A percentile compares a stretch with the other conserved stretches of the same genome.
Conservation (phyloP, 2,113 vertebrate genomes). For the Pluvialis apricaria region DNA sequence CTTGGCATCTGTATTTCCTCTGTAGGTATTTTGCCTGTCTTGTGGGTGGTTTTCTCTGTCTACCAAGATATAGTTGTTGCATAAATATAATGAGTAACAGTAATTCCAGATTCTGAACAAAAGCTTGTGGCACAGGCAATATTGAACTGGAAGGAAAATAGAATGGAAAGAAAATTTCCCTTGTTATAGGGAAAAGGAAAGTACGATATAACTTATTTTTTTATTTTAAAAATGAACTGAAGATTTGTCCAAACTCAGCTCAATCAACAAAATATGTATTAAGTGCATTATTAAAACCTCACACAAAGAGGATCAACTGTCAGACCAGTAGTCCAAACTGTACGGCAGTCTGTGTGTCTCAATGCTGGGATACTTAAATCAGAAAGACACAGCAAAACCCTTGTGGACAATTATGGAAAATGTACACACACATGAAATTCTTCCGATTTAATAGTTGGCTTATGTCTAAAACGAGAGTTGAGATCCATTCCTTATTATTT, state of each 20-base stretch:
- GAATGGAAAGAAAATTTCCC: neutral
- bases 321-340: neutral
- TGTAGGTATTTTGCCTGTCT: neutral
- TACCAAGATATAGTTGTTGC: neutral
- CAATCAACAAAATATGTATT: neutral
- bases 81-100: neutral
- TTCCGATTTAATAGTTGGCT: neutral
- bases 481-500: neutral
- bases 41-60: neutral
- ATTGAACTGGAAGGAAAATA: neutral
- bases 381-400: neutral
- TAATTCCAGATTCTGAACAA: neutral
- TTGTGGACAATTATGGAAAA: neutral
- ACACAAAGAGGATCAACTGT: neutral
- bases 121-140: neutral
- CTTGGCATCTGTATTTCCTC: neutral
- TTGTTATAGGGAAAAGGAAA: neutral
- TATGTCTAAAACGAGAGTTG: neutral
- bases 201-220: accelerated
- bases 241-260: neutral
- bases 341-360: neutral
- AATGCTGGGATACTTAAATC: neutral
- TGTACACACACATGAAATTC: neutral
- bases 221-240: neutral
- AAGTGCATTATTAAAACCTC: neutral